A percentile compares a stretch with the other conserved stretches of the same genome.
phyloP scores from a whole-genome alignment of 2,113 vertebrate species.

The Electrona antarctica region DNA sequence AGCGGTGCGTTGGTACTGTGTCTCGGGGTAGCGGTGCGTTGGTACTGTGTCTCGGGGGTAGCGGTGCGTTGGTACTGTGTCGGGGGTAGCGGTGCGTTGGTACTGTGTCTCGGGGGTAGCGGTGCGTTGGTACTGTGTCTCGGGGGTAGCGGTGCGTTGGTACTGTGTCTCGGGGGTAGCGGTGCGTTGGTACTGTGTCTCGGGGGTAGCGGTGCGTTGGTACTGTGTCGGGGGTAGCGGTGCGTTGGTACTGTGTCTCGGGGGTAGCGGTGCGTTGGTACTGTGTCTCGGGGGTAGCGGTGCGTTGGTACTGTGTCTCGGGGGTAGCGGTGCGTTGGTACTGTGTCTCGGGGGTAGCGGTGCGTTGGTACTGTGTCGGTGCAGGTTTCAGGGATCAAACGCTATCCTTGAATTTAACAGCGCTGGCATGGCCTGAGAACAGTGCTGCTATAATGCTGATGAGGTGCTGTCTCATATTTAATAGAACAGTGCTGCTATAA shows the following conservation, averaged over 20 bases:
- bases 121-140: not conserved
- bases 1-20: not conserved
- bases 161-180: not conserved
- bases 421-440: constrained; percentile 19
- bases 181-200: not conserved
- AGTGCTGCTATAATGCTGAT: not conserved
- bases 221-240: not conserved
- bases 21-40: not conserved
- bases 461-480: constrained; percentile 9
- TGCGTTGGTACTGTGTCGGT: not conserved
- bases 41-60: not conserved
- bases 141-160: not conserved
- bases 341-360: not conserved
- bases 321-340: not conserved
- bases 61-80: not conserved
- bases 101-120: not conserved
- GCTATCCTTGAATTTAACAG: not conserved
- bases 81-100: not conserved
- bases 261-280: not conserved
- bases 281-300: not conserved
- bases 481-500: not conserved
- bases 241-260: not conserved
- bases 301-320: not conserved
- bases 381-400: constrained; percentile 7
- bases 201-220: not conserved